Evolutionary conservation across 2,888 invertebrate species (phyloP).

Genomic region (Oithona nana): DNA sequence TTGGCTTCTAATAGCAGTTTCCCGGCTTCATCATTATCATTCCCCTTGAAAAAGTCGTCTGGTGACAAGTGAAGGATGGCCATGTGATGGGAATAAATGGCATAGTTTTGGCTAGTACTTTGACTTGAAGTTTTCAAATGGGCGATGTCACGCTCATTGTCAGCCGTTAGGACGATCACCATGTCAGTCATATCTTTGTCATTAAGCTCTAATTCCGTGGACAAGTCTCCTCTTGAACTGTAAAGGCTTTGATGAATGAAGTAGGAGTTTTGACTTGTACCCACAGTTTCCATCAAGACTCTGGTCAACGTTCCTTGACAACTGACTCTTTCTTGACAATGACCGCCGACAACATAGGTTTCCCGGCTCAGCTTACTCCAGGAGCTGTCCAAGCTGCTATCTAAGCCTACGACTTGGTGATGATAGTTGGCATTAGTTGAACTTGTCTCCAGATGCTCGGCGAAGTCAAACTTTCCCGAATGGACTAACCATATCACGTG

Average conservation of each 20-base stretch:
- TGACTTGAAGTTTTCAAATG: not conserved
- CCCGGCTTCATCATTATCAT: not conserved
- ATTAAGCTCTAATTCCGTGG: not conserved
- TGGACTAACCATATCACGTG: not conserved
- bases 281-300: not conserved
- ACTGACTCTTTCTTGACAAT: not conserved
- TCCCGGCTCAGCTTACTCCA: not conserved
- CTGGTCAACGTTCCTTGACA: not conserved
- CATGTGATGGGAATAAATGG: not conserved
- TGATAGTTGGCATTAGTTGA: not conserved
- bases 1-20: not conserved
- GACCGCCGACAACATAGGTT: not conserved
- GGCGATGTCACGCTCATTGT: conserved; percentile 1
- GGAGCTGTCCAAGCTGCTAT: not conserved
- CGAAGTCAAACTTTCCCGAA: not conserved
- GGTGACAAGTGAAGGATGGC: not conserved
- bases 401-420: not conserved
- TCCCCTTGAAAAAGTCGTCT: too few relatives aligned
- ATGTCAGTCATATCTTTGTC: not conserved
- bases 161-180: not conserved
- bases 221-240: not conserved
- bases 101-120: not conserved
- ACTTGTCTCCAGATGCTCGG: not conserved
- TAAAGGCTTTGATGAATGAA: not conserved
- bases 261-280: not conserved